Evolutionary conservation across 2,888 invertebrate species (phyloP).

Genomic region (Seira musarum): DNA sequence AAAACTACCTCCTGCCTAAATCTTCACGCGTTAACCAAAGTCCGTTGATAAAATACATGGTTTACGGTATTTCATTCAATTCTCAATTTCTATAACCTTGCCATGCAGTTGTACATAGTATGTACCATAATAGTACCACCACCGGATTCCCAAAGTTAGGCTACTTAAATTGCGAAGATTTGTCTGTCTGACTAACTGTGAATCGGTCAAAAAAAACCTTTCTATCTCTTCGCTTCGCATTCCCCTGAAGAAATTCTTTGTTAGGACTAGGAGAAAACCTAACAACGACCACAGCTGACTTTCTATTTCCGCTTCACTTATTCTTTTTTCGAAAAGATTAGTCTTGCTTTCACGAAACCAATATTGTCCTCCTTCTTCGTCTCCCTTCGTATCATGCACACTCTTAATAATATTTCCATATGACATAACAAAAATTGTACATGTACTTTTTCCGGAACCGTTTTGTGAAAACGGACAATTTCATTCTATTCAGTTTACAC

Average conservation of each 20-base stretch:
- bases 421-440: not conserved
- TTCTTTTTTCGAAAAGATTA: not conserved
- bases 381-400: too few relatives aligned
- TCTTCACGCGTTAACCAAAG: too few relatives aligned
- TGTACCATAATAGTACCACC: too few relatives aligned
- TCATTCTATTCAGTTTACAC: too few relatives aligned
- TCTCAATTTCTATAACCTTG: too few relatives aligned
- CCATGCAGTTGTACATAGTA: too few relatives aligned
- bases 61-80: too few relatives aligned
- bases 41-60: too few relatives aligned
- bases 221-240: not conserved
- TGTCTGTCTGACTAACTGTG: not conserved
- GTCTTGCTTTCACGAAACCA: slow-evolving; percentile 7
- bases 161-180: not conserved
- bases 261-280: not conserved
- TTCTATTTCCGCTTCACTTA: not conserved
- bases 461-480: too few relatives aligned
- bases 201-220: not conserved
- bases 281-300: slow-evolving; percentile 10
- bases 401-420: not conserved
- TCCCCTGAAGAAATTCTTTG: not conserved
- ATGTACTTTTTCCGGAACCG: too few relatives aligned
- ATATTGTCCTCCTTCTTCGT: not conserved
- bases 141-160: not conserved
- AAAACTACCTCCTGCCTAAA: too few relatives aligned